Base-by-base conservation (phyloP, 2,888 invertebrate species). In the Lochmaea crataegi region DNA sequence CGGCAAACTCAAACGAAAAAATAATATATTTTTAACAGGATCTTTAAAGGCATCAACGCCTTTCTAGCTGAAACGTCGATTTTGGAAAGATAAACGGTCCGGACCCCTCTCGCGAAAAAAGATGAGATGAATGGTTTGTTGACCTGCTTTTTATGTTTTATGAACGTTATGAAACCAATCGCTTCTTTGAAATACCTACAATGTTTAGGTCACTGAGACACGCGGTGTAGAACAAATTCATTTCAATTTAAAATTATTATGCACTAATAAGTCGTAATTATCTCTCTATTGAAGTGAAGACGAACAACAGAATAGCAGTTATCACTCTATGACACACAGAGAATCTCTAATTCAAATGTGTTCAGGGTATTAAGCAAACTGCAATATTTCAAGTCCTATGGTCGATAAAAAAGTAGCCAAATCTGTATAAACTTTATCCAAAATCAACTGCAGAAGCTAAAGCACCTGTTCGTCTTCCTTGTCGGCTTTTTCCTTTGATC, bases 41-140 rank as follows among this genome's bases (percentile, higher is more conserved):
- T 85, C 85, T 83, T 86, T 85, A 85, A 82, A 85, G 83, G 85
- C 85, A 83, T 86, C 86, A 86, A 86, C 86, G 86, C 86, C 86
- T 86, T 84, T 83, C 80, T 81, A 80, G 80, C 76, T 78, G 78
- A 77, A 78, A 77, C 79, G 79, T 71, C 73, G 70, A 77, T 78
- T 76, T 74, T 53, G 53, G 71, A 77, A 78, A 80, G 80, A 80
- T 79, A 76, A 79, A 74, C 75, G 67, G 65, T 58, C 48, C 14
- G 66, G 65, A 48, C 51, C 69, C 66, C 71, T 63, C 60, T 73
- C 69, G 71, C 72, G 71, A 68, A 72, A 73, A n/a, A n/a, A 60
- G 14, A 38, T 32, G 60, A 38, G 73, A 68, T 73, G 75, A 65
- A 69, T 73, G 75, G 74, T 74, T 71, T 75, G 75, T 75, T 76